Percentiles rank a stretch among this genome's conserved stretches.
phyloP scores from a whole-genome alignment of 2,797 vertebrate species.

The Molothrus ater region DNA sequence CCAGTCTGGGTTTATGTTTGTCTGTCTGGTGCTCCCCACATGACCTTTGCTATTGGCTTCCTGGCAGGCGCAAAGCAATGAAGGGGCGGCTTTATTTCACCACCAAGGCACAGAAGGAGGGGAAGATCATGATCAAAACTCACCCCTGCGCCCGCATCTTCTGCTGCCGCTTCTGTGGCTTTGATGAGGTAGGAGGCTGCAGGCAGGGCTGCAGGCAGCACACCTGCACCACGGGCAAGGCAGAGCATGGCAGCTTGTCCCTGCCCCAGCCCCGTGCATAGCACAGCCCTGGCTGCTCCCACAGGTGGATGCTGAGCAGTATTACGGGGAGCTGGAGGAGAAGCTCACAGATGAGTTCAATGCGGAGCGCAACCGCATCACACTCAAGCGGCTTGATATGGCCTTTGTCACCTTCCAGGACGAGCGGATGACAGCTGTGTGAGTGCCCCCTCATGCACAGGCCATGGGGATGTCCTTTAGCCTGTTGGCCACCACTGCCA shows the following conservation, averaged over 20 bases:
- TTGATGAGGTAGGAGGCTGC: constrained; percentile 83
- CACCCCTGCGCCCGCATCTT: constrained; percentile 91
- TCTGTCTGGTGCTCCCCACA: background rate
- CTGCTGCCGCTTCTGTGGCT: constrained; percentile 90
- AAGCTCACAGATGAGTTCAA: constrained; percentile 96
- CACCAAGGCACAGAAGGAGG: constrained; percentile 90
- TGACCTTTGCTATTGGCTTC: accelerated
- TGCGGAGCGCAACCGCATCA: constrained; percentile 90
- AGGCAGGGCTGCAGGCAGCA: background rate
- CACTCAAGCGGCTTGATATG: constrained; percentile 88
- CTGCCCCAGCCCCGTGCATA: accelerated
- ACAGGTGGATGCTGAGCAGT: constrained; percentile 97
- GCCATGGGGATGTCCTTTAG: background rate
- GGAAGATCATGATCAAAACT: constrained; percentile 92
- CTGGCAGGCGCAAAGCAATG: constrained; percentile 91
- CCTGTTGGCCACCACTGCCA: background rate
- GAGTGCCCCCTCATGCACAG: constrained; percentile 61
- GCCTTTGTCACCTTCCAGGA: constrained; percentile 96
- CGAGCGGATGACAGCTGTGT: constrained; percentile 91
- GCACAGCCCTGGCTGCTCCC: background rate
- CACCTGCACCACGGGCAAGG: accelerated
- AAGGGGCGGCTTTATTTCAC: constrained; percentile 94
- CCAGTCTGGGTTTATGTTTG: background rate
- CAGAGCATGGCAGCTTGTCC: background rate
- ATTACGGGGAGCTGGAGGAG: constrained; percentile 95